Evolutionary conservation across 2,797 vertebrate species (phyloP), one percentile per base, ranked within the genome.

Genomic region (Monodelphis domestica): DNA sequence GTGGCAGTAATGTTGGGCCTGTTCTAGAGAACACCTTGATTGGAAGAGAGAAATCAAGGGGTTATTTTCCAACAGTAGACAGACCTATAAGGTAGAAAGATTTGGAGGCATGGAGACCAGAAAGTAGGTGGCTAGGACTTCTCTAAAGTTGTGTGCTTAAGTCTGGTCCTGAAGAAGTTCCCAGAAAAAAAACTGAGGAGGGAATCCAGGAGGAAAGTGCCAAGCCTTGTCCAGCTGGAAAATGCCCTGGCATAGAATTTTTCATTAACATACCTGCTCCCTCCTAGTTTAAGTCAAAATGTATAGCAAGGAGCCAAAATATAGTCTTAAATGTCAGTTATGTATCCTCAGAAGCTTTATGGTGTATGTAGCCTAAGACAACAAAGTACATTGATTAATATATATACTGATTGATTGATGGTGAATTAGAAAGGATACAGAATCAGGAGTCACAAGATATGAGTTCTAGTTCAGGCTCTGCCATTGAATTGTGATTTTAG

Each of bases 231-330:
- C n/a, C n/a, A 38, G 21, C 12, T n/a, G 33, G 38, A 45, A 45
- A 78, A 78, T 78, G 70, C n/a, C 63, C n/a, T 38, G 17, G 59
- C 29, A 54, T 57, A 38, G 56, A 53, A 9, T 33, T 91, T 95
- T 90, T 90, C 53, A 90, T 57, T 63, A 89, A 78, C 53, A 92
- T 91, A 0, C 33, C 55, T 91, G 88, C 24, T 87, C 52, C 33
- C 50, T 95, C 1, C 0, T 95, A 90, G 87, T 95, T 94, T 91
- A 95, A 28, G 89, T 95, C 91, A 90, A 95, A 30, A 95, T 91
- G 53, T 92, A 94, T 93, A 52, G 2, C 88, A 90, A 38, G 70
- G 59, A 70, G 90, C 54, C 12, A 7, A 89, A 59, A 50, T 89
- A 87, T 89, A 56, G 70, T 91, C 52, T 91, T 92, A 88, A n/a